Evolutionary conservation across 2,888 invertebrate genomes (phyloP), one percentile per base, ranked within the genome.

Genomic region (Danaus chrysippus): DNA sequence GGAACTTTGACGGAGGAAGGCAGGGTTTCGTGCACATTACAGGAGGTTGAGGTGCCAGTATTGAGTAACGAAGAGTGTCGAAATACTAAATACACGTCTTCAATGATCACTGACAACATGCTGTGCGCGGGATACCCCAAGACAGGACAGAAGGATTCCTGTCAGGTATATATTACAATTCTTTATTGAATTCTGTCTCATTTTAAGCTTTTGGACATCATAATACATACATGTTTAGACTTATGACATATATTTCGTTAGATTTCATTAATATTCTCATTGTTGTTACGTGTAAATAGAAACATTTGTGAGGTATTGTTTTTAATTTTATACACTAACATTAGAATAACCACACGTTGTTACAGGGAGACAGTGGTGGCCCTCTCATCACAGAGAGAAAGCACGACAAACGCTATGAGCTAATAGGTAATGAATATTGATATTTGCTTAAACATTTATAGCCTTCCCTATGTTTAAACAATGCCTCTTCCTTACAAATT

Each of bases 41-140:
- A 96, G 76, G 95, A 96, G 82, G 97, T 97, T 0, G 95, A 95
- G 71, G 95, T 97, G 1, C 93, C 93, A 0, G 93, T 93, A 10
- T 76, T 93, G n/a, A 93, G 92, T 70, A 96, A 96, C 78, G 92
- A 94, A 42, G 94, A 93, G 59, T 96, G 96, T 76, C 92, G 93
- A 56, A 92, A 85, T 61, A 96, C 96, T 3, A 96, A 95, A 81
- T 97, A 97, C 79, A 94, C 94, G 1, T 88, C 94, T 1, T 93
- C 94, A 59, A 96, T 96, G 95, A 97, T 97, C 70, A 95, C 96
- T 0, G 94, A 96, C 71, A 96, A 96, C 79, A 97, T 97, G 97
- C 76, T 97, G 81, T 97, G 96, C 76, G 96, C 96, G 17, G 96
- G 96, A 0, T 96, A 94, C 77, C 93, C 93, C 0, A 92, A 93